Percentiles rank a stretch among this genome's conserved stretches.
Conservation (phyloP, 1,140 invertebrate species). For the Carposina sasakii region DNA sequence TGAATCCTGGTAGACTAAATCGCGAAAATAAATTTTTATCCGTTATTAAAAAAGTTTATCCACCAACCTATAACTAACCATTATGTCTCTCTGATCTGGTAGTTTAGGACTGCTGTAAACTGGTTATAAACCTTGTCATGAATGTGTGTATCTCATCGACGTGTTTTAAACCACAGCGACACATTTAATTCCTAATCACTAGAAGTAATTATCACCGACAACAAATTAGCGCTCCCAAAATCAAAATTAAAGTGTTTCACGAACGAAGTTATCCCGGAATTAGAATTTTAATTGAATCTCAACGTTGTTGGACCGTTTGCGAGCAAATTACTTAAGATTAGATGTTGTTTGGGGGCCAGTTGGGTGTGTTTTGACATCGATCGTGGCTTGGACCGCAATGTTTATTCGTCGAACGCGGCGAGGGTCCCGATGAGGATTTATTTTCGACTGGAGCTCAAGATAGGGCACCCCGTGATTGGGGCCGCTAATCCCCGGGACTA, state of each 20-base stretch:
- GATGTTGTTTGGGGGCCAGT: constrained; percentile 26
- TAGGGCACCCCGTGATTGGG: constrained; percentile 42
- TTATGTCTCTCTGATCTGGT: too few species aligned
- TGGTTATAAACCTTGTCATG: too few species aligned
- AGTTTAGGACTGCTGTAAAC: too few species aligned
- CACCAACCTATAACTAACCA: too few species aligned
- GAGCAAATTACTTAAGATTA: constrained; percentile 39
- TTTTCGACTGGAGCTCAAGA: constrained; percentile 44
- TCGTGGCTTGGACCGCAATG: constrained; percentile 38
- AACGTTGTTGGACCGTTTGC: constrained; percentile 24
- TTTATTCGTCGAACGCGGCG: constrained; percentile 43
- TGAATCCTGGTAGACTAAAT: constrained; percentile 16
- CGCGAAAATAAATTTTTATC: constrained; percentile 25
- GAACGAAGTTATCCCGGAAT: constrained; percentile 26
- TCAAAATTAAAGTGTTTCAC: constrained; percentile 22
- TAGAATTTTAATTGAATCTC: constrained; percentile 38
- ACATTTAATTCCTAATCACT: too few species aligned
- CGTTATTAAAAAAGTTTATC: constrained; percentile 24
- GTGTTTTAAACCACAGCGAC: too few species aligned
- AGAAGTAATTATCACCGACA: too few species aligned
- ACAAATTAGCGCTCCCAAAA: too few species aligned
- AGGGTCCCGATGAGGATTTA: constrained; percentile 53
- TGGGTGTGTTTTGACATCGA: constrained; percentile 38
- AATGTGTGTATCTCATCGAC: too few species aligned
- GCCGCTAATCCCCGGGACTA: constrained; percentile 35